phyloP scores from a whole-genome alignment of 2,797 vertebrate species.

The Limnodromus scolopaceus region DNA sequence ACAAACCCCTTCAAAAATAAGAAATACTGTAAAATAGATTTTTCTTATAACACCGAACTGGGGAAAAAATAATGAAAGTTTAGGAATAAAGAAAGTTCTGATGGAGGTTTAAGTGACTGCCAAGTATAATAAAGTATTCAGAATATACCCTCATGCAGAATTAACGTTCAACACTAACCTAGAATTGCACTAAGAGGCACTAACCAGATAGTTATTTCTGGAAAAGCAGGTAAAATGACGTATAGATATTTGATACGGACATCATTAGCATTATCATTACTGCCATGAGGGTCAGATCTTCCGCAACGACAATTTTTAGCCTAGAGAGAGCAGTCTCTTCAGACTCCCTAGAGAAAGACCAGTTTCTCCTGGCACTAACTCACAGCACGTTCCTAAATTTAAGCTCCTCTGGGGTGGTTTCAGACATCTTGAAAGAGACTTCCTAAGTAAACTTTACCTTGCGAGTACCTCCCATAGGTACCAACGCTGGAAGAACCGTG shows the following conservation, averaged over 20 bases:
- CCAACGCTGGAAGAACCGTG: neutral
- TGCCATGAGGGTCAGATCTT: neutral
- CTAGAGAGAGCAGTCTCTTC: neutral
- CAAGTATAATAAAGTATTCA: neutral
- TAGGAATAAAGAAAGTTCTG: neutral
- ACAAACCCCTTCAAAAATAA: neutral
- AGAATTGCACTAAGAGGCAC: neutral
- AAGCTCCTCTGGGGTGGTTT: neutral
- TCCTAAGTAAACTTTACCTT: neutral
- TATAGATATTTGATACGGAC: accelerated
- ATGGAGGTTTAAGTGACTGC: neutral
- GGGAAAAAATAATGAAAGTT: accelerated
- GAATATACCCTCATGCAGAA: neutral
- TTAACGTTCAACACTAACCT: neutral
- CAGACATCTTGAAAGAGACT: neutral
- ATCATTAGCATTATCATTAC: neutral
- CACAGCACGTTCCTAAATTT: neutral
- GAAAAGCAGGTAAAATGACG: neutral
- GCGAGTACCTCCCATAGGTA: neutral
- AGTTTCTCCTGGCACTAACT: neutral
- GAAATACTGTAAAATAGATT: neutral
- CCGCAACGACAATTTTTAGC: neutral
- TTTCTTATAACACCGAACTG: neutral
- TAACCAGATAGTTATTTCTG: neutral
- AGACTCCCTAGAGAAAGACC: neutral